Percentiles rank a stretch among this genome's conserved stretches.
phyloP scores from a whole-genome alignment of 2,797 vertebrate species.

The Hemibagrus guttatus region DNA sequence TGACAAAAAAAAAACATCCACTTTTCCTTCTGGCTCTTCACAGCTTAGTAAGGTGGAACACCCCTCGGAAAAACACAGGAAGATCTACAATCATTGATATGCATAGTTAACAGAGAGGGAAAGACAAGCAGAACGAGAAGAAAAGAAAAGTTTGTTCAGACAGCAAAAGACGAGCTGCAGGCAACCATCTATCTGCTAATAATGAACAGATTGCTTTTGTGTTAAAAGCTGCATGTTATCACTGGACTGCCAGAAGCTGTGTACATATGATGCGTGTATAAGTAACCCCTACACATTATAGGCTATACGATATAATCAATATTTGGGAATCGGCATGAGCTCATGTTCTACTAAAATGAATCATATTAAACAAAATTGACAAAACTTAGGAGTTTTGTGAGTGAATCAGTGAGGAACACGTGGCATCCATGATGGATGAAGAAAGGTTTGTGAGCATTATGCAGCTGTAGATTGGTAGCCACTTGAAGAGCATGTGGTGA shows the following conservation, averaged over 20 bases:
- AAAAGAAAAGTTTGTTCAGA: conserved; percentile 45
- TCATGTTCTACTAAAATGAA: not conserved
- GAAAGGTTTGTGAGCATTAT: not conserved
- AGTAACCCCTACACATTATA: not conserved
- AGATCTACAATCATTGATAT: conserved; percentile 65
- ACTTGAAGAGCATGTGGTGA: not conserved
- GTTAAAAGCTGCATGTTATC: not conserved
- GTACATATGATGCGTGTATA: not conserved
- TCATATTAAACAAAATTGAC: not conserved
- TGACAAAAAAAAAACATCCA: conserved; percentile 52
- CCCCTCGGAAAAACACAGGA: conserved; percentile 58
- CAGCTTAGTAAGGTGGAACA: conserved; percentile 54
- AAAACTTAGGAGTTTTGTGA: not conserved
- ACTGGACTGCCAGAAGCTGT: not conserved
- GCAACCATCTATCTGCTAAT: not conserved
- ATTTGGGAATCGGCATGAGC: not conserved
- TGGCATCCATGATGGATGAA: not conserved
- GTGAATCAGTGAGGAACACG: not conserved
- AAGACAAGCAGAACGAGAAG: conserved; percentile 53
- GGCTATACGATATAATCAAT: not conserved
- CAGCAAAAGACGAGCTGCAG: conserved; percentile 16
- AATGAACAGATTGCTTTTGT: conserved; percentile 8
- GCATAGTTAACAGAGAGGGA: conserved; percentile 62
- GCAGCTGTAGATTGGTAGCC: not conserved
- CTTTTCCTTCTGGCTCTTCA: conserved; percentile 61